Conservation (phyloP, 2,113 vertebrate species). For the Bujurquina vittata region DNA sequence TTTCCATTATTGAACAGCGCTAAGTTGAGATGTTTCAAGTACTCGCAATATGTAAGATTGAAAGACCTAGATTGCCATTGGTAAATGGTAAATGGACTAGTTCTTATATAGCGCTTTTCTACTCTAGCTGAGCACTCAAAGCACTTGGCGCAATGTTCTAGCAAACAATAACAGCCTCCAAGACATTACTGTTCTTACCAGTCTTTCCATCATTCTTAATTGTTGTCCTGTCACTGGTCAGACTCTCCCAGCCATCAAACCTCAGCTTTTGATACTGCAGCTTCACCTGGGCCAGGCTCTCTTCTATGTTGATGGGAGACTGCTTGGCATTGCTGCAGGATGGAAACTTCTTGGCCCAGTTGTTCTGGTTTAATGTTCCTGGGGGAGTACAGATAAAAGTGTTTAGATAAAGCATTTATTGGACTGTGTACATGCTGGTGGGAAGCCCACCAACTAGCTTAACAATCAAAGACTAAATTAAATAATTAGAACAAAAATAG, state of each 20-base stretch:
- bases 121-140: too few relatives aligned
- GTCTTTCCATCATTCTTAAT: slow-evolving; percentile 96
- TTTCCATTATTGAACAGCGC: too few relatives aligned
- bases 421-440: background rate
- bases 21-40: background rate
- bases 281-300: slow-evolving; percentile 91
- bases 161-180: background rate
- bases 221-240: slow-evolving; percentile 81
- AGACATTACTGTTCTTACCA: slow-evolving; percentile 75
- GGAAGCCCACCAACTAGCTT: background rate
- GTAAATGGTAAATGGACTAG: too few relatives aligned
- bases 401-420: background rate
- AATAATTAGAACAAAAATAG: background rate
- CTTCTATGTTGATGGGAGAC: slow-evolving; percentile 95
- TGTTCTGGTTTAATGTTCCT: slow-evolving; percentile 95
- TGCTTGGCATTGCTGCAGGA: slow-evolving; percentile 94
- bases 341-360: slow-evolving; percentile 95
- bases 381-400: slow-evolving; percentile 13
- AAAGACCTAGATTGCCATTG: background rate
- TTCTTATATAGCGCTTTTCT: too few relatives aligned
- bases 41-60: background rate
- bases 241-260: slow-evolving; percentile 90
- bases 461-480: background rate
- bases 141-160: background rate
- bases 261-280: slow-evolving; percentile 90